These are phyloP conservation scores for Melanostoma scalare DNA, from an alignment of 2,888 invertebrate genomes.

Conservation along the genomic window DNA sequence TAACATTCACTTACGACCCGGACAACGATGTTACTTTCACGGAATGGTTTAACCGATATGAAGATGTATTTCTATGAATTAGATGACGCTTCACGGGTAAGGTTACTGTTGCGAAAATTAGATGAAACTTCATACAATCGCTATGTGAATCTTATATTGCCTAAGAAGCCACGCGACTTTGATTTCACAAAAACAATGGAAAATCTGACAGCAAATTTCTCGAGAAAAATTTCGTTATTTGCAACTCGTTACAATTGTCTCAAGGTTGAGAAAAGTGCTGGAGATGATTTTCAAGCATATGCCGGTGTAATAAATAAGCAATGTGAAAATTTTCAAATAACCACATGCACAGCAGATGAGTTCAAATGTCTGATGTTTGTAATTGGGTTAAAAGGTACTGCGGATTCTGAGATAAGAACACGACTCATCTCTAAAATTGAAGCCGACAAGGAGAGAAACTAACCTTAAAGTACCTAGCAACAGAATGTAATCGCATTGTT, in stretches of 20 bases:
- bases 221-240: slow-evolving; percentile 16
- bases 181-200: slow-evolving; percentile 5
- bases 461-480: slow-evolving; percentile 27
- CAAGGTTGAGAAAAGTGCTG: slow-evolving; percentile 1
- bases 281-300: slow-evolving; percentile 22
- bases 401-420: slow-evolving; percentile 27
- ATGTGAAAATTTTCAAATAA: slow-evolving; percentile 29
- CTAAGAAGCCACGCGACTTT: slow-evolving; percentile 25
- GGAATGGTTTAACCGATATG: slow-evolving; percentile 20
- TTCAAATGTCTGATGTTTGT: slow-evolving; percentile 20
- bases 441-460: slow-evolving; percentile 28
- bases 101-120: neutral
- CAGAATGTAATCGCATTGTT: slow-evolving; percentile 32
- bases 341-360: slow-evolving; percentile 19
- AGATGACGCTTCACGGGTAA: slow-evolving; percentile 7
- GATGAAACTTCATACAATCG: slow-evolving; percentile 18
- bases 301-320: slow-evolving; percentile 23
- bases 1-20: slow-evolving; percentile 15
- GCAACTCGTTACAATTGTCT: slow-evolving; percentile 21
- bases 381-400: slow-evolving; percentile 18
- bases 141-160: slow-evolving; percentile 29
- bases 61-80: neutral
- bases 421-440: slow-evolving; percentile 38
- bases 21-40: slow-evolving; percentile 13
- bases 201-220: slow-evolving; percentile 7